Percentiles rank a stretch among this genome's conserved stretches.
Evolutionary conservation across 2,113 vertebrate species (phyloP).

Genomic region (Hippolais icterina): DNA sequence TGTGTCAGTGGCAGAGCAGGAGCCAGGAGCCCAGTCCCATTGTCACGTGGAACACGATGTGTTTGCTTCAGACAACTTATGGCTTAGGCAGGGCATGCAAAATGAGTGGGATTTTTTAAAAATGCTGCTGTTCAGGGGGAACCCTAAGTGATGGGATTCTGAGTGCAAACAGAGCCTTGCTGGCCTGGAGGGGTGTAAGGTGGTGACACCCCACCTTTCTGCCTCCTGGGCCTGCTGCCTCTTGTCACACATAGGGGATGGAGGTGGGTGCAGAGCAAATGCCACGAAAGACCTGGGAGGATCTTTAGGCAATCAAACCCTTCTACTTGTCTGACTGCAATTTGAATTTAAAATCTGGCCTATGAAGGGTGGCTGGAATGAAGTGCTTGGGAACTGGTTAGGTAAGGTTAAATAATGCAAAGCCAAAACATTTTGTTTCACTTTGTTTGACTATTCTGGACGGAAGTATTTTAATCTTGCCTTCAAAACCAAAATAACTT

Average conservation of each 20-base stretch:
- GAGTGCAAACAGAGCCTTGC: neutral
- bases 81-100: neutral
- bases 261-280: neutral
- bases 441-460: neutral
- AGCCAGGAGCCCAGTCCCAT: neutral
- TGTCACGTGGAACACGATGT: fast-evolving
- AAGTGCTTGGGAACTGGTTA: neutral
- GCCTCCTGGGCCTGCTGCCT: neutral
- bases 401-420: neutral
- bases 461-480: neutral
- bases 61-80: neutral
- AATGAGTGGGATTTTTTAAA: neutral
- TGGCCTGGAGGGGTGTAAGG: neutral
- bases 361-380: neutral
- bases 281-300: neutral
- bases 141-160: neutral
- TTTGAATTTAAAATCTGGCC: neutral
- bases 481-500: neutral
- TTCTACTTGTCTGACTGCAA: neutral
- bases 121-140: neutral
- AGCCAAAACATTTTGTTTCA: neutral
- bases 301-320: neutral
- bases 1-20: neutral
- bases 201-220: fast-evolving
- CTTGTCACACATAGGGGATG: fast-evolving